Evolutionary conservation across 2,888 invertebrate species (phyloP).

Genomic region (Rhopalosiphum nymphaeae): DNA sequence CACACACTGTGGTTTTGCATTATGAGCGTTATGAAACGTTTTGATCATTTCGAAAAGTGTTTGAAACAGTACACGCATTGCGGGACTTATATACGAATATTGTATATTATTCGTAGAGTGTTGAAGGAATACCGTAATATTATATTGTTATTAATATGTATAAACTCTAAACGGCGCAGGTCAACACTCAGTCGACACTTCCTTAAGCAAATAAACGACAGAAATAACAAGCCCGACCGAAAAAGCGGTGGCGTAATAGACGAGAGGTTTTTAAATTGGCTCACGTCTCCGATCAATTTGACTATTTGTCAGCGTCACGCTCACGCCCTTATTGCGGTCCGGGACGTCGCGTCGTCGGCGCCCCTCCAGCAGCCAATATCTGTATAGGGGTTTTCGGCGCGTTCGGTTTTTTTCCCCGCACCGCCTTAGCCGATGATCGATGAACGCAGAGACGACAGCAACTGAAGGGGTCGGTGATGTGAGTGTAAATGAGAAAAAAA

Average conservation of each 20-base stretch:
- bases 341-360: background rate
- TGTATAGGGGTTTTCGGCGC: constrained; percentile 3
- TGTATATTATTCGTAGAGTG: background rate
- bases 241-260: constrained; percentile 5
- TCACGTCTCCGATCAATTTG: constrained; percentile 56
- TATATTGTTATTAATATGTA: background rate
- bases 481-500: background rate
- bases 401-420: background rate
- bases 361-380: background rate
- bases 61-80: background rate
- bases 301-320: constrained; percentile 63
- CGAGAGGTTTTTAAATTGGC: constrained; percentile 59
- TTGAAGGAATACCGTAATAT: background rate
- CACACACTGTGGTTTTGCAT: background rate
- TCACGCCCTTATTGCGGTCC: constrained; percentile 33
- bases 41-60: background rate
- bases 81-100: background rate
- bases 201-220: constrained; percentile 41
- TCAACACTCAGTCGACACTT: background rate
- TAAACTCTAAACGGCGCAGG: background rate
- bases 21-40: background rate
- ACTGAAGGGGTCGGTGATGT: background rate
- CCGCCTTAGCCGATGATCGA: constrained; percentile 25
- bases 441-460: background rate
- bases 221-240: constrained; percentile 40